Percentiles rank a stretch among this genome's conserved stretches.
Evolutionary conservation across 2,888 invertebrate genomes (phyloP).

Genomic region (Diachrysia chrysitis): DNA sequence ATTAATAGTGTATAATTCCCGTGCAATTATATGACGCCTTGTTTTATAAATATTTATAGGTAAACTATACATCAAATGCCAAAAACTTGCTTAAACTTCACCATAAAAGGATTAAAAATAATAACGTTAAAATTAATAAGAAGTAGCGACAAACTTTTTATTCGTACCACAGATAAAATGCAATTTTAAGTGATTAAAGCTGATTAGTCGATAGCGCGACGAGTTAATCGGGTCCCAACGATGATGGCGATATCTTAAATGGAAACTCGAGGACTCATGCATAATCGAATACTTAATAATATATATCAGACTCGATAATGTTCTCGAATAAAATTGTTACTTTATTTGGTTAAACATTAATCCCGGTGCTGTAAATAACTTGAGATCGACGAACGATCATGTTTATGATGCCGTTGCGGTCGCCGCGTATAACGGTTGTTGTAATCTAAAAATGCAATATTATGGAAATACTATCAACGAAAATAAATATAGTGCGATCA

Average conservation of each 20-base stretch:
- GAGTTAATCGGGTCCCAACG: slow-evolving; percentile 24
- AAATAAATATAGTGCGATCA: neutral
- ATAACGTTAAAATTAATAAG: slow-evolving; percentile 1
- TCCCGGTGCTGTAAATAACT: slow-evolving; percentile 5
- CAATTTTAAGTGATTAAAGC: slow-evolving; percentile 30
- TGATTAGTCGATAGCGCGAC: slow-evolving; percentile 20
- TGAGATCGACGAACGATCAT: neutral
- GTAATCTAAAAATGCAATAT: slow-evolving; percentile 7
- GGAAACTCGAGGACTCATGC: slow-evolving; percentile 18
- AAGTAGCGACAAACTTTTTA: slow-evolving; percentile 9
- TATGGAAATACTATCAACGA: neutral
- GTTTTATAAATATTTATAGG: neutral
- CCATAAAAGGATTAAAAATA: neutral
- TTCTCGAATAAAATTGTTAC: slow-evolving; percentile 22
- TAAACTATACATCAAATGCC: neutral
- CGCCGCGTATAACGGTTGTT: slow-evolving; percentile 1
- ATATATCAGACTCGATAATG: slow-evolving; percentile 26
- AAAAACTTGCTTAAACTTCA: too few species aligned
- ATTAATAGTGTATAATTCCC: too few species aligned
- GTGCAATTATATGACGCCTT: neutral
- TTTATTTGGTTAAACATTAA: slow-evolving; percentile 12
- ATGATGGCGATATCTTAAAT: slow-evolving; percentile 26
- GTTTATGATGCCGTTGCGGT: neutral
- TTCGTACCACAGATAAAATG: slow-evolving; percentile 17
- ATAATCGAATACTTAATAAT: slow-evolving; percentile 23